Conservation (phyloP, 2,113 vertebrate species). For the Sinocyclocheilus rhinocerous region DNA sequence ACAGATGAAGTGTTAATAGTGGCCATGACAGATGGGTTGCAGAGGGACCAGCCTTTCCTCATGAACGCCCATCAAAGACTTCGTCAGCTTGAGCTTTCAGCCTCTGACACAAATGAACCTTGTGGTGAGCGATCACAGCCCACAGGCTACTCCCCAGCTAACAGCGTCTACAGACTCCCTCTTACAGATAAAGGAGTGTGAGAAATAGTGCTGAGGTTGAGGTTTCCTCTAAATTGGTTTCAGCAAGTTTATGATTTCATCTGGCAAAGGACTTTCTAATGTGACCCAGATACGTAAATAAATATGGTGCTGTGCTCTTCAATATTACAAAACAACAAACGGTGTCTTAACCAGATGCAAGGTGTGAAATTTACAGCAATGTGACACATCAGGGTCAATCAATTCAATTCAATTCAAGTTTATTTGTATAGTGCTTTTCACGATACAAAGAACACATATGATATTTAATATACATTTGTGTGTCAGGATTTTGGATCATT, state of each 20-base stretch:
- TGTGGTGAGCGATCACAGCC: neutral
- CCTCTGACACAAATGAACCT: constrained; percentile 16
- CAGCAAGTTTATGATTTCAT: constrained; percentile 36
- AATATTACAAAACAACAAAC: neutral
- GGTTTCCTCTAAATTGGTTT: constrained; percentile 54
- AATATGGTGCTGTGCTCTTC: neutral
- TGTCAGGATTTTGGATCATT: neutral
- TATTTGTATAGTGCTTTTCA: too few relatives aligned
- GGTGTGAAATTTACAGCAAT: too few relatives aligned
- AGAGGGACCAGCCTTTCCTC: constrained; percentile 55
- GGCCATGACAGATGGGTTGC: constrained; percentile 58
- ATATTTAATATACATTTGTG: neutral
- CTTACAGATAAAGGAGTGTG: constrained; percentile 12
- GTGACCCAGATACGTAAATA: constrained; percentile 18
- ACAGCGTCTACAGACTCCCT: constrained; percentile 20
- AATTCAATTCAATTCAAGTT: too few relatives aligned
- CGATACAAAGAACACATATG: neutral
- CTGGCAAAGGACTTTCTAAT: neutral
- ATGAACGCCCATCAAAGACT: constrained; percentile 53
- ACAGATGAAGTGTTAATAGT: constrained; percentile 68
- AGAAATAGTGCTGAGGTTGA: constrained; percentile 52
- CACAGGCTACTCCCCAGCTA: constrained; percentile 19
- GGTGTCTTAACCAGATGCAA: too few relatives aligned
- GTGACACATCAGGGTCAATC: neutral
- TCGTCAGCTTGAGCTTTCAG: constrained; percentile 49